These are phyloP conservation scores for Enteromius afrohamiltoni DNA, from an alignment of 2,797 vertebrate species.

Conservation along the genomic window DNA sequence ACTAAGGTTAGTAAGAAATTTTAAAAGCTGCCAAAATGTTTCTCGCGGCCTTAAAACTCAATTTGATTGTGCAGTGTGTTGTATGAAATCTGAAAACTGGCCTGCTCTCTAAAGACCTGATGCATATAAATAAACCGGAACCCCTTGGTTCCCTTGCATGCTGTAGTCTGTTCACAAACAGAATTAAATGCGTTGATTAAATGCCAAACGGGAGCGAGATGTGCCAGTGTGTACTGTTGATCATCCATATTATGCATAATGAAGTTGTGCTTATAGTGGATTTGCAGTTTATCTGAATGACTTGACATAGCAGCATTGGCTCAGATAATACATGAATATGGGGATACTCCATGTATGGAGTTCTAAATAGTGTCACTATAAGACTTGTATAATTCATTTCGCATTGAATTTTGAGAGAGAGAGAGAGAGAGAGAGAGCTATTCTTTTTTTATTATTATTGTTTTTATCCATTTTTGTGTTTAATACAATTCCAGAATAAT, in stretches of 20 bases:
- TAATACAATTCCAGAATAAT: not conserved
- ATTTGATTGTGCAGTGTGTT: conserved; percentile 68
- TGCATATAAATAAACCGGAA: conserved; percentile 67
- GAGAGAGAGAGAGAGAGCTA: too few species aligned
- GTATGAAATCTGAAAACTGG: conserved; percentile 72
- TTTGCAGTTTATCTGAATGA: too few species aligned
- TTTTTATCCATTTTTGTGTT: not conserved
- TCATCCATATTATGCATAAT: not conserved
- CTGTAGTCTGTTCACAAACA: not conserved
- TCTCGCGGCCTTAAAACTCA: conserved; percentile 64
- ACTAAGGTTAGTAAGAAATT: conserved; percentile 3
- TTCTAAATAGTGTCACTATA: not conserved
- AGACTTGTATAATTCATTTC: not conserved
- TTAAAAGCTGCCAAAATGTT: conserved; percentile 12
- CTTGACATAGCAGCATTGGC: too few species aligned
- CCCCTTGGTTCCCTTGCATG: not conserved
- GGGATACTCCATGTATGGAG: not conserved
- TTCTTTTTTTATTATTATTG: not conserved
- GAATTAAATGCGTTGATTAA: not conserved
- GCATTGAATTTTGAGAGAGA: not conserved
- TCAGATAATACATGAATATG: not conserved
- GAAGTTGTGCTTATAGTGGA: not conserved
- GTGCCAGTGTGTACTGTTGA: conserved; percentile 2
- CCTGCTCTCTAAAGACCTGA: conserved; percentile 72
- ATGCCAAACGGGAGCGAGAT: not conserved